Conservation (phyloP, 2,797 vertebrate genomes). For the Todus mexicanus region DNA sequence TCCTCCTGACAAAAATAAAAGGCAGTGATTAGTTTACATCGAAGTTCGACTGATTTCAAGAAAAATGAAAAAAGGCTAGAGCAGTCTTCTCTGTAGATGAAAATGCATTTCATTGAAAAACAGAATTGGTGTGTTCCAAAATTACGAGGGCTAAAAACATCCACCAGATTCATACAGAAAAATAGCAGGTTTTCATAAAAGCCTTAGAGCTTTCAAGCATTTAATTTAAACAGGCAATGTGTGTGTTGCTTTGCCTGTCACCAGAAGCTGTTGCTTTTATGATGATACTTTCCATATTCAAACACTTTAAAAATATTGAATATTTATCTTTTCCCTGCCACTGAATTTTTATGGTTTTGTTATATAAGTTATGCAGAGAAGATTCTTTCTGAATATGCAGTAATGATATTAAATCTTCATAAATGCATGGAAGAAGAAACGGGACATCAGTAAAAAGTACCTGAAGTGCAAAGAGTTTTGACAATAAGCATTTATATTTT, state of each 20-base stretch:
- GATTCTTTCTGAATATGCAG: not conserved
- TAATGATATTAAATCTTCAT: slow-evolving; percentile 6
- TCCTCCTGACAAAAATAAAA: not conserved
- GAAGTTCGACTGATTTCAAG: not conserved
- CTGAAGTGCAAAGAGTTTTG: slow-evolving; percentile 7
- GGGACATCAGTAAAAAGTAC: not conserved
- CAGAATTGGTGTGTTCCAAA: not conserved
- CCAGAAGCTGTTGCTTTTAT: not conserved
- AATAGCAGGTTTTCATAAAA: not conserved
- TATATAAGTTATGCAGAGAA: not conserved
- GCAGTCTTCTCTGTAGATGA: not conserved
- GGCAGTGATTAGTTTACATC: not conserved
- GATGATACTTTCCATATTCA: slow-evolving; percentile 3
- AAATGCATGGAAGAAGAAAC: not conserved
- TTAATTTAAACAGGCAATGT: not conserved
- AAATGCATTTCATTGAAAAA: not conserved
- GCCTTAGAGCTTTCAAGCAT: not conserved
- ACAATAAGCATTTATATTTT: not conserved
- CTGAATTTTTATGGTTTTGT: not conserved
- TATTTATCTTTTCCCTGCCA: slow-evolving; percentile 10
- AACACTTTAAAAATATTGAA: not conserved
- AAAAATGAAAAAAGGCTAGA: not conserved
- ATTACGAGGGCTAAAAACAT: not conserved
- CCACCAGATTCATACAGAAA: not conserved
- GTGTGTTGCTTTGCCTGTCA: not conserved